phyloP scores from a whole-genome alignment of 2,888 invertebrate genomes.

The Galeruca laticollis region DNA sequence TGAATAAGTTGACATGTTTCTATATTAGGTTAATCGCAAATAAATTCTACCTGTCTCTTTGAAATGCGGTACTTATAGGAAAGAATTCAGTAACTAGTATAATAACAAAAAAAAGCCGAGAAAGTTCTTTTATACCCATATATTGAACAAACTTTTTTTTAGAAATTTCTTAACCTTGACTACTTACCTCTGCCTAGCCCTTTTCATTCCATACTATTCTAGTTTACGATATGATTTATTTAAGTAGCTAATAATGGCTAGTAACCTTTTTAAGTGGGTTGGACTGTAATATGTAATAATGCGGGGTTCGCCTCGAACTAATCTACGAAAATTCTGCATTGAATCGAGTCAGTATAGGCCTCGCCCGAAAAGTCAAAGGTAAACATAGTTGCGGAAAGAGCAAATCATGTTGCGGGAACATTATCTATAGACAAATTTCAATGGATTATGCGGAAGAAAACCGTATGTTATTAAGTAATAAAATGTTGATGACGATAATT shows the following conservation, averaged over 20 bases:
- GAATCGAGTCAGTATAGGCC: neutral
- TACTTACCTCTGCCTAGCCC: slow-evolving; percentile 1
- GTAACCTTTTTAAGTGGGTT: slow-evolving; percentile 6
- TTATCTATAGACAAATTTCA: too few relatives aligned
- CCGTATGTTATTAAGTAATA: too few relatives aligned
- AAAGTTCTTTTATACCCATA: neutral
- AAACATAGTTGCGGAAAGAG: too few relatives aligned
- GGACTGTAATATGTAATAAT: neutral
- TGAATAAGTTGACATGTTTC: too few relatives aligned
- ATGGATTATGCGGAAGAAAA: too few relatives aligned
- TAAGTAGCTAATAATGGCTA: slow-evolving; percentile 2
- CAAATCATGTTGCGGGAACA: too few relatives aligned
- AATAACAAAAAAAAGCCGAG: neutral
- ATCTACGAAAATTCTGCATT: slow-evolving; percentile 12
- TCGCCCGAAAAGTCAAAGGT: neutral
- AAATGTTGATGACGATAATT: too few relatives aligned
- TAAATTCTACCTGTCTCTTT: too few relatives aligned
- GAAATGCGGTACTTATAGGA: too few relatives aligned
- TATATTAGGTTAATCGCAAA: too few relatives aligned
- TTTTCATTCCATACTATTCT: slow-evolving; percentile 1
- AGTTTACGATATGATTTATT: slow-evolving; percentile 1
- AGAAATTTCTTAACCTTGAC: neutral
- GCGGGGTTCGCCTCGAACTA: slow-evolving; percentile 7
- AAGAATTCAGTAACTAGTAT: too few relatives aligned
- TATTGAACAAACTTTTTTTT: neutral